phyloP scores from a whole-genome alignment of 2,797 vertebrate species.

The Argya squamiceps region DNA sequence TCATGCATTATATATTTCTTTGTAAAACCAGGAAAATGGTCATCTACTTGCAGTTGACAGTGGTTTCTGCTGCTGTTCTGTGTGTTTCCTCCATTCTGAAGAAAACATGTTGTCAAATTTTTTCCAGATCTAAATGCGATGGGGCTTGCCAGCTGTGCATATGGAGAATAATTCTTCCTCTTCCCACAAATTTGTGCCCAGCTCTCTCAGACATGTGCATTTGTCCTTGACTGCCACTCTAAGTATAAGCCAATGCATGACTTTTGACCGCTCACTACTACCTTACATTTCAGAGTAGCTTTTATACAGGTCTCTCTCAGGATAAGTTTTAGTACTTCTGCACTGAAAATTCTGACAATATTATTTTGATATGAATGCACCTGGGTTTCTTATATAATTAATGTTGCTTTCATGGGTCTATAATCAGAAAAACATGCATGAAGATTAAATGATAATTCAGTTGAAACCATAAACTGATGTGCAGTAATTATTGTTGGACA shows the following conservation, averaged over 20 bases:
- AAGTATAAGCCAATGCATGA: neutral
- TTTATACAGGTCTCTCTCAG: neutral
- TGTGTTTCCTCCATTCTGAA: neutral
- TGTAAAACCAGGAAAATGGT: neutral
- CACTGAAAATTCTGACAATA: neutral
- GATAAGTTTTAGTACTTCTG: neutral
- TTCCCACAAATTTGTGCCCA: neutral
- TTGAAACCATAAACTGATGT: neutral
- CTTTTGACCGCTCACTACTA: neutral
- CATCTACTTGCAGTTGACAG: neutral
- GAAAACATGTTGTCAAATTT: neutral
- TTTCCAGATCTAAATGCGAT: neutral
- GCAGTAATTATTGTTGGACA: neutral
- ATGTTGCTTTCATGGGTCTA: neutral
- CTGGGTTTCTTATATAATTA: neutral
- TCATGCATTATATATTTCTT: neutral
- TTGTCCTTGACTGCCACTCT: neutral
- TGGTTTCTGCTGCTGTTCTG: neutral
- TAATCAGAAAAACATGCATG: neutral
- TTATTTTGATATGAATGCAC: neutral
- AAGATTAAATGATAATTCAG: neutral
- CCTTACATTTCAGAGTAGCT: neutral
- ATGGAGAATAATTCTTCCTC: neutral
- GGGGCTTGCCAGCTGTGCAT: neutral
- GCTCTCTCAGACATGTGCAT: neutral